Base-by-base conservation (phyloP, 2,797 vertebrate species). In the Gallinago nigripennis region DNA sequence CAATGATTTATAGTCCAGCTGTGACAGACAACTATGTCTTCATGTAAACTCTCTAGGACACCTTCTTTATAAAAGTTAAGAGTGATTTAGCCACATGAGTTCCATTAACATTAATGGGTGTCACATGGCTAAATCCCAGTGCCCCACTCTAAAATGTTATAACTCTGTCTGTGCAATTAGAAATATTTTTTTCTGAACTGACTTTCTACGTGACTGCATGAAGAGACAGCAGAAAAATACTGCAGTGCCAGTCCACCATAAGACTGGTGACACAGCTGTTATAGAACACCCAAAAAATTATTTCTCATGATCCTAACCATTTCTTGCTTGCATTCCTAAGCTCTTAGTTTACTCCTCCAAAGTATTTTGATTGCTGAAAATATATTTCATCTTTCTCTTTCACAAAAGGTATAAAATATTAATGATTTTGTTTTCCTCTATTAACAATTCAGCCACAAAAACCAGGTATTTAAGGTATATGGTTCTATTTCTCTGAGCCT, bases 81-180 rank as follows among this genome's bases (percentile, higher is more conserved):
- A 50, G 75, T 61, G 69, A 93, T 94, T 95, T 84, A 91, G 25
- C 94, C 89, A 85, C 33, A 6, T 48, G 95, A 88, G 60, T 54
- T 33, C 77, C 77, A 96, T 95, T 94, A 96, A 66, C 95, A 85
- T 77, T 94, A 96, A 96, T 84, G 86, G 83, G 66, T 68, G 81
- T 91, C 97, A 96, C 91, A 65, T 8, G 37, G 89, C 53, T 92
- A 95, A 93, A 91, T 69, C 90, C 87, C 85, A 27, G 13, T 33
- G 71, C 16, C 86, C 57, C 73, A 19, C 77, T 96, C 82, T 65
- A 41, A 87, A 95, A 90, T 39, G 61, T 82, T 56, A 0, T 21
- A 54, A 54, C 28, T 28, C 27, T 66, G 51, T 78, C 53, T 17
- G 25, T 63, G 53, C 70, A 95, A 96, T 96, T 92, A 80, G 84